These are phyloP conservation scores for Tonatia bakeri DNA, from an alignment of 2,113 vertebrate genomes.

Conservation along the genomic window DNA sequence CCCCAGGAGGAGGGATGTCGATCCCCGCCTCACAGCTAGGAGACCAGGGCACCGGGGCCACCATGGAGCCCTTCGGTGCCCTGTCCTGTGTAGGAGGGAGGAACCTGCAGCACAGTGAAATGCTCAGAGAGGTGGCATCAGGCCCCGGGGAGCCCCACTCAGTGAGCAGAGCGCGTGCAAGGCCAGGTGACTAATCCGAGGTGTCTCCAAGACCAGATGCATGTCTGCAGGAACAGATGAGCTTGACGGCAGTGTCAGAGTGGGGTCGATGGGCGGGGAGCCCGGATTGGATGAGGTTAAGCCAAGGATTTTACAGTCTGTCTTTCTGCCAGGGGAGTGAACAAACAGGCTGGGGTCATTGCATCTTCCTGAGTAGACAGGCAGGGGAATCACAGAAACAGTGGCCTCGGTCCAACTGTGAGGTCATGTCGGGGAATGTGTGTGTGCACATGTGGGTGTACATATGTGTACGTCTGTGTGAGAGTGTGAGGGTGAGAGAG, in stretches of 20 bases:
- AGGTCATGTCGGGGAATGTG: too few relatives aligned
- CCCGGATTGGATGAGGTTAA: constrained; percentile 70
- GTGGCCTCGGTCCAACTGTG: fast-evolving
- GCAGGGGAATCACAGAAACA: neutral
- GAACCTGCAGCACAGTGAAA: fast-evolving
- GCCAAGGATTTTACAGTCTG: constrained; percentile 66
- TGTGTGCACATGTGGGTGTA: too few relatives aligned
- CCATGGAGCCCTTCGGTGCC: fast-evolving
- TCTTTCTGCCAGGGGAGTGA: constrained; percentile 71
- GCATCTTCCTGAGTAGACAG: constrained; percentile 57
- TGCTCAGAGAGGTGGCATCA: fast-evolving
- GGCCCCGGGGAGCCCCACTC: fast-evolving
- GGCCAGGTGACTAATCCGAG: constrained; percentile 15
- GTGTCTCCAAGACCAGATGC: constrained; percentile 62
- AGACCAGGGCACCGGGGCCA: neutral
- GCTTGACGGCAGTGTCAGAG: constrained; percentile 70
- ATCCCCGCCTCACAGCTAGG: neutral
- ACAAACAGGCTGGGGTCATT: constrained; percentile 46
- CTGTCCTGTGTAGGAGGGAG: neutral
- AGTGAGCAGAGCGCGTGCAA: neutral
- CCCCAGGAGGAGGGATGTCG: neutral
- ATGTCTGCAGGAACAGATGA: constrained; percentile 45
- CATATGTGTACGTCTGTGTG: neutral
- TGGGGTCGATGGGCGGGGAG: constrained; percentile 66
- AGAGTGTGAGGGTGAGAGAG: neutral